Evolutionary conservation across 2,797 vertebrate genomes (phyloP).

Genomic region (Anniella stebbinsi): DNA sequence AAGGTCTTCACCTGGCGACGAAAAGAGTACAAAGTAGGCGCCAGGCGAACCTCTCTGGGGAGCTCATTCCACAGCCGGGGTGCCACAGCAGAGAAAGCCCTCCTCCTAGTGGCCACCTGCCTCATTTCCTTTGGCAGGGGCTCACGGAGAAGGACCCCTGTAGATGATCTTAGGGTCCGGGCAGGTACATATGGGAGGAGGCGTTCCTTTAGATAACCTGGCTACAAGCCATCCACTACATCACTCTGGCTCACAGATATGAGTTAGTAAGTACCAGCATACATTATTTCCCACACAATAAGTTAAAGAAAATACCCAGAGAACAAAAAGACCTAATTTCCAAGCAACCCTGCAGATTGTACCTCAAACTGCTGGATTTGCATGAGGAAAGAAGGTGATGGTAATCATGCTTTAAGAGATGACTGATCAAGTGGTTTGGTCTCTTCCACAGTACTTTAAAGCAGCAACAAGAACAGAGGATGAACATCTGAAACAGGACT

Average conservation of each 20-base stretch:
- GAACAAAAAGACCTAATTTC: neutral
- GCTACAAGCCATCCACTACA: too few relatives aligned
- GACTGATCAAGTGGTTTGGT: constrained; percentile 21
- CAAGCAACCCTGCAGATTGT: neutral
- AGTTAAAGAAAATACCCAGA: neutral
- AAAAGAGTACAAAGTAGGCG: too few relatives aligned
- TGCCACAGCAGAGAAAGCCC: too few relatives aligned
- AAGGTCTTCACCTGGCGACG: too few relatives aligned
- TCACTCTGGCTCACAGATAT: neutral
- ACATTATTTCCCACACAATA: neutral
- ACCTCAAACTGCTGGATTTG: neutral
- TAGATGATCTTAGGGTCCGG: too few relatives aligned
- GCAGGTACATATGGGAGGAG: too few relatives aligned
- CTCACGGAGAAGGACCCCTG: too few relatives aligned
- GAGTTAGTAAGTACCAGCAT: neutral
- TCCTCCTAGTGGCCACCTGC: too few relatives aligned
- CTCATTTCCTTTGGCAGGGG: too few relatives aligned
- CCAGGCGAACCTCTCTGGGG: too few relatives aligned
- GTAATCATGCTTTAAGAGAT: constrained; percentile 4
- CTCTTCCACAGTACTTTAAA: constrained; percentile 31
- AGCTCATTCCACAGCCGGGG: too few relatives aligned
- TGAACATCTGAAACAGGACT: constrained; percentile 41
- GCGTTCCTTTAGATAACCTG: too few relatives aligned
- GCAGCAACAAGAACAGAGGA: constrained; percentile 27
- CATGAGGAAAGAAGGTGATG: neutral